Percentiles rank a stretch among this genome's conserved stretches.
phyloP scores from a whole-genome alignment of 2,113 vertebrate genomes.

The Pteronura brasiliensis region DNA sequence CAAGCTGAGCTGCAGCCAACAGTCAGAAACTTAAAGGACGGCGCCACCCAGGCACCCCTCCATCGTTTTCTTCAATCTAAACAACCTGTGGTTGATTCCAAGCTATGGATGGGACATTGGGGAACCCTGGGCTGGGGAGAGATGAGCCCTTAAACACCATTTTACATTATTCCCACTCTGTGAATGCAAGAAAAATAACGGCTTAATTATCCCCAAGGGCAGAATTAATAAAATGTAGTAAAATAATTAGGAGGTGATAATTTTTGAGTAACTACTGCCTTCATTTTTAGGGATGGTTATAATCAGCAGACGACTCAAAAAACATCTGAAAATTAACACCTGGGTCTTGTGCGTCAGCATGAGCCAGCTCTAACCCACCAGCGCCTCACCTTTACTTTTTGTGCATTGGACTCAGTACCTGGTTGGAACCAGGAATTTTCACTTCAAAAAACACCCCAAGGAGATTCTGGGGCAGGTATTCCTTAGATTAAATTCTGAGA shows the following conservation, averaged over 20 bases:
- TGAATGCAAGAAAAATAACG: not conserved
- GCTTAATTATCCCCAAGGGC: not conserved
- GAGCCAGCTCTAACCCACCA: not conserved
- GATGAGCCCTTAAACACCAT: not conserved
- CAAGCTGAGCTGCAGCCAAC: not conserved
- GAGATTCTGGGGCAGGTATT: not conserved
- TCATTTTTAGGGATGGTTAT: not conserved
- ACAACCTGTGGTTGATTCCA: not conserved
- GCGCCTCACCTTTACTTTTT: not conserved
- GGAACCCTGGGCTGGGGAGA: not conserved
- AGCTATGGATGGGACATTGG: not conserved
- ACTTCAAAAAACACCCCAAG: not conserved
- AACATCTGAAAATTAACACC: not conserved
- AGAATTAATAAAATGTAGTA: not conserved
- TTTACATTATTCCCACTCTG: not conserved
- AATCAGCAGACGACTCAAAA: not conserved
- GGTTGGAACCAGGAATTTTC: not conserved
- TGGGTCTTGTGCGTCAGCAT: not conserved
- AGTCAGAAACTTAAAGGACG: not conserved
- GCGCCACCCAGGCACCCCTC: not conserved
- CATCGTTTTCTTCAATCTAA: not conserved
- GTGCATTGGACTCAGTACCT: not conserved
- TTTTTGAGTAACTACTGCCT: not conserved
- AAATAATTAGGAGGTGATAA: not conserved
- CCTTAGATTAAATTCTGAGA: not conserved